Evolutionary conservation across 1,140 invertebrate species (phyloP).

Genomic region (Cyclargus thomasi): DNA sequence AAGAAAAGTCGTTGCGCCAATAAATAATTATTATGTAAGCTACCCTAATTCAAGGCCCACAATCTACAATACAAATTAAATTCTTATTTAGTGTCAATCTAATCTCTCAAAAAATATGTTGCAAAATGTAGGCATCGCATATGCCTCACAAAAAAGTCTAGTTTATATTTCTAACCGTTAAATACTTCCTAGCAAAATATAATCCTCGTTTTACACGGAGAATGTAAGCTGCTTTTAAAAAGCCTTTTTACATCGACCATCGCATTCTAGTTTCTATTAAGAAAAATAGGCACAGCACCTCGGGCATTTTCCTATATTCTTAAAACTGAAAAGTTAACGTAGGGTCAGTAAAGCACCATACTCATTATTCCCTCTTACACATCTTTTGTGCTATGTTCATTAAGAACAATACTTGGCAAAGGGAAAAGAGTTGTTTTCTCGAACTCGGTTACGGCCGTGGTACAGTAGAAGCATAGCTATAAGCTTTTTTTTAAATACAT

Average conservation of each 20-base stretch:
- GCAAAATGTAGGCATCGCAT: too few relatives aligned
- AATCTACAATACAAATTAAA: too few relatives aligned
- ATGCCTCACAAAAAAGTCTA: too few relatives aligned
- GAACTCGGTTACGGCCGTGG: background rate
- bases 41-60: too few relatives aligned
- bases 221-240: slow-evolving; percentile 3
- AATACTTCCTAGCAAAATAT: background rate
- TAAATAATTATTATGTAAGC: too few relatives aligned
- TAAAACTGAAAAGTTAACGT: slow-evolving; percentile 13
- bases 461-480: slow-evolving; percentile 4
- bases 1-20: too few relatives aligned
- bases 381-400: slow-evolving; percentile 29
- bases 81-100: too few relatives aligned
- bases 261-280: slow-evolving; percentile 5
- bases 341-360: slow-evolving; percentile 18
- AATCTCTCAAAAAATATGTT: too few relatives aligned
- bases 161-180: too few relatives aligned
- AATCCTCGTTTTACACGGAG: background rate
- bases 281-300: slow-evolving; percentile 8
- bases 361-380: slow-evolving; percentile 20
- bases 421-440: slow-evolving; percentile 28
- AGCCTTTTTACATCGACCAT: slow-evolving; percentile 7
- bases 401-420: slow-evolving; percentile 31
- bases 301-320: background rate
- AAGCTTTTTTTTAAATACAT: background rate